Evolutionary conservation across 2,113 vertebrate genomes (phyloP).

Genomic region (Amazona vittata): DNA sequence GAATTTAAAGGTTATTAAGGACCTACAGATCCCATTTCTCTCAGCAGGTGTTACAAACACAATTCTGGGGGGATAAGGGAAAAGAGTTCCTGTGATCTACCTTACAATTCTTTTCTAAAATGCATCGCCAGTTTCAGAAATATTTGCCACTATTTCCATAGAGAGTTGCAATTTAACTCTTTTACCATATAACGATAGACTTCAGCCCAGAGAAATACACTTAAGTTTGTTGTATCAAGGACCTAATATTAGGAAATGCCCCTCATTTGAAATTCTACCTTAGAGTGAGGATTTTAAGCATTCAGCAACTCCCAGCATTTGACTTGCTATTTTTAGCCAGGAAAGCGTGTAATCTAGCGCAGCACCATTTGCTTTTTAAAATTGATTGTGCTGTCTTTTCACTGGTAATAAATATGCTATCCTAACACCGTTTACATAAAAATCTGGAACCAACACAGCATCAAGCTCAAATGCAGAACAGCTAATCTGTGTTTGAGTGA

Average conservation of each 20-base stretch:
- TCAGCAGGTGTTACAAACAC: not conserved
- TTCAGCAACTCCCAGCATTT: not conserved
- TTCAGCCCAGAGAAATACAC: not conserved
- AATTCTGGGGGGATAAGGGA: not conserved
- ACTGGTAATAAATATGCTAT: constrained; percentile 57
- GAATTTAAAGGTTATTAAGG: not conserved
- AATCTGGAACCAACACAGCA: constrained; percentile 30
- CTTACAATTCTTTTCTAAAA: not conserved
- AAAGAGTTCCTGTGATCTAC: not conserved
- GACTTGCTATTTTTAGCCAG: constrained; percentile 40
- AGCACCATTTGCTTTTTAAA: constrained; percentile 39
- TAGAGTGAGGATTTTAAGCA: not conserved
- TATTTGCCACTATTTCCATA: not conserved
- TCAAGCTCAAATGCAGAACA: constrained; percentile 47
- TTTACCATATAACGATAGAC: not conserved
- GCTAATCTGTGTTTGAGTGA: constrained; percentile 56
- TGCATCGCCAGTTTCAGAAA: not conserved
- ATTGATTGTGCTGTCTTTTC: constrained; percentile 19
- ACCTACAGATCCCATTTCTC: not conserved
- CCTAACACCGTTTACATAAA: constrained; percentile 60
- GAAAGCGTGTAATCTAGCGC: not conserved
- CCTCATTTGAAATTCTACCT: not conserved
- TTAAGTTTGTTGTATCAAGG: not conserved
- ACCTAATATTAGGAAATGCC: not conserved
- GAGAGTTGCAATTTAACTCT: not conserved